Base-by-base conservation (phyloP, 2,797 vertebrate species). In the Myiotriccus ornatus region DNA sequence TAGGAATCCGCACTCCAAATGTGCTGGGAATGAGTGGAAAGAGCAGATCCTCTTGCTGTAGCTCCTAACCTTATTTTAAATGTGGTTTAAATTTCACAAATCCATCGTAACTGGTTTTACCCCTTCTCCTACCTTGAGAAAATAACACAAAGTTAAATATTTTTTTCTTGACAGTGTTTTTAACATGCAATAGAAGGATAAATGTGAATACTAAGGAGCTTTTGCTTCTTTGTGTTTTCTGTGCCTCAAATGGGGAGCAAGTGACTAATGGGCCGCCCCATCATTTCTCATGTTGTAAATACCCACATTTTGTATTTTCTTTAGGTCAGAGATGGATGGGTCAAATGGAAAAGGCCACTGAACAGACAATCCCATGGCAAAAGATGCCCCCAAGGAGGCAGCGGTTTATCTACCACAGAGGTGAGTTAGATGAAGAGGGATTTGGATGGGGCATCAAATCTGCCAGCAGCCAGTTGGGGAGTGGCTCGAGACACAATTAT, bases 401-500 rank as follows among this genome's bases (percentile, higher is more conserved):
- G 55, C 32, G 35, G n/a, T 60, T 77, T n/a, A 19, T 23, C 50
- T 69, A 12, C 41, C 46, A 50, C 10, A 18, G n/a, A 62, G 37
- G 14, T 52, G 37, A 57, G 24, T 43, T 39, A 27, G 68, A 20
- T 21, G 34, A 57, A 52, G 35, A 69, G 17, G 47, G 24, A 62
- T 78, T 78, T 88, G 62, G 34, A 56, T 57, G 76, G 28, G 43
- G 37, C 46, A 78, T 43, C 34, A 59, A 77, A 47, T 14, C 52
- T 74, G 27, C 19, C 46, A 32, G 23, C 21, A 73, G 32, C 22
- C 39, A 35, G 17, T 2, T 71, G 52, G 53, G 47, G 22, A 68
- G n/a, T 59, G 50, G 30, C 34, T 78, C 67, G 59, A 52, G 27
- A 52, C 5, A 32, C 0, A 0, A 19, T 13, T 19, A 39, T 52